A percentile compares a stretch with the other conserved stretches of the same genome.
Evolutionary conservation across 2,113 vertebrate genomes (phyloP).

Genomic region (Cephalopholis sonnerati): DNA sequence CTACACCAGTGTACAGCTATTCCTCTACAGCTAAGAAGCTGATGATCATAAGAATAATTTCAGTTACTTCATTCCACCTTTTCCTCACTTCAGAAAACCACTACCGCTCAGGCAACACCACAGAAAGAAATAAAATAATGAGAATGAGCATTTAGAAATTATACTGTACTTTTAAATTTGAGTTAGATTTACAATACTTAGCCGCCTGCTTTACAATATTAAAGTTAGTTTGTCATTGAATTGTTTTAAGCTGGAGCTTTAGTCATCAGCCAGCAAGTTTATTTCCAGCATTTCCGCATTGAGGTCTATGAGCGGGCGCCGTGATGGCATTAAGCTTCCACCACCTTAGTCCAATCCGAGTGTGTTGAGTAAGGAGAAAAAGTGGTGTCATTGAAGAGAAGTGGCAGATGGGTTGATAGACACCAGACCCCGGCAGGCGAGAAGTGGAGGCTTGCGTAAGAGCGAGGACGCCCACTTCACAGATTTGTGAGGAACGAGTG

Average conservation of each 20-base stretch:
- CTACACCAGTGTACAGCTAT: background rate
- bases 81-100: background rate
- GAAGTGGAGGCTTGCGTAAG: slow-evolving; percentile 76
- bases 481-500: slow-evolving; percentile 72
- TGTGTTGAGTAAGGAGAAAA: slow-evolving; percentile 12
- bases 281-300: slow-evolving; percentile 30
- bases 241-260: slow-evolving; percentile 5
- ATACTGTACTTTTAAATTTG: background rate
- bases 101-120: too few relatives aligned
- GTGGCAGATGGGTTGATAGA: slow-evolving; percentile 85
- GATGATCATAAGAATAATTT: background rate
- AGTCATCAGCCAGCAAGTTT: slow-evolving; percentile 17
- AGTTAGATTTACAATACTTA: background rate
- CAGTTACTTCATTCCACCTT: background rate
- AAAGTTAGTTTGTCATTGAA: background rate
- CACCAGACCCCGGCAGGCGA: slow-evolving; percentile 77
- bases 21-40: background rate
- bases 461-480: slow-evolving; percentile 80
- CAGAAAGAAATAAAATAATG: background rate
- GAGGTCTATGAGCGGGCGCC: slow-evolving; percentile 2
- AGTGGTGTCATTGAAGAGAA: slow-evolving; percentile 60
- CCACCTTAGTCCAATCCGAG: background rate
- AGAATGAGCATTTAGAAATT: background rate
- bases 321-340: slow-evolving; percentile 7
- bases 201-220: background rate